phyloP scores from a whole-genome alignment of 2,888 invertebrate species.

The Papilio gigon region DNA sequence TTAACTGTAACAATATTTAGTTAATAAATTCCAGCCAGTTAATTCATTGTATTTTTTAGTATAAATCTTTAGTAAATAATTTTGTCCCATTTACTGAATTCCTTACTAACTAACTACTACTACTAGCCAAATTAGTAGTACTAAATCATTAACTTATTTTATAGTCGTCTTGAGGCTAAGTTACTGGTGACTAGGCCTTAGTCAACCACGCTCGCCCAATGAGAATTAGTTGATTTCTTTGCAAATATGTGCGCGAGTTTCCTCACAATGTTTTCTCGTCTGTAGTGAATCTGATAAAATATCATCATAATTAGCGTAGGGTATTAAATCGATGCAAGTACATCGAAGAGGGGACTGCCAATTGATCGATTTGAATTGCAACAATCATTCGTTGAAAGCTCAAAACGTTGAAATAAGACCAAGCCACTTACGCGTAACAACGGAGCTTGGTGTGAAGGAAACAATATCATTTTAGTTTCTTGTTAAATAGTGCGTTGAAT shows the following conservation, averaged over 20 bases:
- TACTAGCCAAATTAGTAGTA: too few relatives aligned
- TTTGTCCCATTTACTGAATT: too few relatives aligned
- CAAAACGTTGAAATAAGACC: conserved; percentile 3
- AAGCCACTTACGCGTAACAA: not conserved
- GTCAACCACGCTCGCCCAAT: not conserved
- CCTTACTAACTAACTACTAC: too few relatives aligned
- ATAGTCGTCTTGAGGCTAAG: too few relatives aligned
- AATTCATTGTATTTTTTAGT: too few relatives aligned
- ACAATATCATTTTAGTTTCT: too few relatives aligned
- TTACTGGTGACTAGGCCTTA: too few relatives aligned
- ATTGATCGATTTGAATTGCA: not conserved
- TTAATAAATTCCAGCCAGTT: too few relatives aligned
- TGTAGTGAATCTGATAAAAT: not conserved
- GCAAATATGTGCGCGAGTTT: not conserved
- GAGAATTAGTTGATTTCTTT: not conserved
- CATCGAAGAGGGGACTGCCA: not conserved
- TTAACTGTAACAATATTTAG: too few relatives aligned
- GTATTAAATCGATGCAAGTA: conserved; percentile 1
- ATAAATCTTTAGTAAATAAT: too few relatives aligned
- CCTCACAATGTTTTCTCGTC: not conserved
- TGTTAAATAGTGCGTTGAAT: too few relatives aligned
- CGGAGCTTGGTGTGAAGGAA: not conserved
- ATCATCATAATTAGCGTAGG: not conserved
- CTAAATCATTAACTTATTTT: too few relatives aligned
- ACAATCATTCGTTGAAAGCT: conserved; percentile 13